phyloP scores from a whole-genome alignment of 2,113 vertebrate species.

The Heterotilapia buettikoferi region DNA sequence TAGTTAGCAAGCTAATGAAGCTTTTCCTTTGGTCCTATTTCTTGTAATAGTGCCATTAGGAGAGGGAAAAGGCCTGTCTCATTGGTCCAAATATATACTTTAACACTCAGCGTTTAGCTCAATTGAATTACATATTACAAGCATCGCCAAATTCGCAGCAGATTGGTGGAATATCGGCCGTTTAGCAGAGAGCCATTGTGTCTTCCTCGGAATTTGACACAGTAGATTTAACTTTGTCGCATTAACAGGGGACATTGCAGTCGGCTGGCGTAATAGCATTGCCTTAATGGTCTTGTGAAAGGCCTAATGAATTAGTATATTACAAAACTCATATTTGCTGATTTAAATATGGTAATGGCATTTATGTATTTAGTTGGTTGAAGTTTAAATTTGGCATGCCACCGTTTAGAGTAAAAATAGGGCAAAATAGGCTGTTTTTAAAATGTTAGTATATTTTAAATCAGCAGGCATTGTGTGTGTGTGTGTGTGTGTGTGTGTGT shows the following conservation, averaged over 20 bases:
- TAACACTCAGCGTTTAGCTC: slow-evolving; percentile 48
- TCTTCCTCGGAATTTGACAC: slow-evolving; percentile 42
- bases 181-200: slow-evolving; percentile 20
- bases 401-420: background rate
- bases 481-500: background rate
- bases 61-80: slow-evolving; percentile 3
- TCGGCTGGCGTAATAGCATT: slow-evolving; percentile 34
- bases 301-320: background rate
- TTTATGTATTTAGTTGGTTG: background rate
- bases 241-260: slow-evolving; percentile 38
- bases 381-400: background rate
- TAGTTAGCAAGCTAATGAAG: slow-evolving; percentile 52
- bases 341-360: background rate
- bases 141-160: slow-evolving; percentile 25
- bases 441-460: background rate
- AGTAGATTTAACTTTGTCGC: slow-evolving; percentile 56
- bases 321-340: background rate
- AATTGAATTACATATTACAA: slow-evolving; percentile 60
- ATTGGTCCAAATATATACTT: slow-evolving; percentile 43
- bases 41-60: slow-evolving; percentile 40
- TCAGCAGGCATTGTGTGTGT: background rate
- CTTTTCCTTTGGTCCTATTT: slow-evolving; percentile 31
- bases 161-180: background rate
- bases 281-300: slow-evolving; percentile 45
- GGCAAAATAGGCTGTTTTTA: background rate